These are phyloP conservation scores for Melipona bicolor DNA, from an alignment of 2,888 invertebrate genomes.

Conservation along the genomic window DNA sequence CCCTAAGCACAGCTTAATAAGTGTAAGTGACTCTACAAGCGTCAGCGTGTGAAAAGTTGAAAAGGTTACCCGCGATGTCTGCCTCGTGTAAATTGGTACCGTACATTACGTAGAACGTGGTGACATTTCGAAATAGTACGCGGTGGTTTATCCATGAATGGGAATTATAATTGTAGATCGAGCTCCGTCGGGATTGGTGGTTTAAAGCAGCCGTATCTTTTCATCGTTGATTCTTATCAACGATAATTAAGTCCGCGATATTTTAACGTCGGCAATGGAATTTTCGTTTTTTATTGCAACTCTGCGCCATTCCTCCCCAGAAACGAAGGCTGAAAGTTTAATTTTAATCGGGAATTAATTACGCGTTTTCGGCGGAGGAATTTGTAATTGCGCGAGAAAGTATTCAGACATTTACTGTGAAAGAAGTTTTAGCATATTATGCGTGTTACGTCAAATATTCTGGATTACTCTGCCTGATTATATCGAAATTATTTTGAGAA, in stretches of 20 bases:
- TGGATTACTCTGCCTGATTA: too few species aligned
- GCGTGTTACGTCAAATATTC: too few species aligned
- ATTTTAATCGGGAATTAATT: neutral
- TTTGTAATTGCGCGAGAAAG: neutral
- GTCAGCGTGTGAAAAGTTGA: neutral
- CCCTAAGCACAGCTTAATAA: neutral
- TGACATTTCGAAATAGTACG: slow-evolving; percentile 2
- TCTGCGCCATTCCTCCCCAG: too few species aligned
- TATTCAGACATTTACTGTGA: too few species aligned
- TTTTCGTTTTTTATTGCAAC: neutral
- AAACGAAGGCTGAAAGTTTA: neutral
- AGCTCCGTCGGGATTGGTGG: neutral
- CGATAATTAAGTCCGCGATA: too few species aligned
- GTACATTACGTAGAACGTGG: too few species aligned
- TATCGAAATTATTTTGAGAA: too few species aligned
- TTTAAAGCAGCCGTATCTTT: neutral
- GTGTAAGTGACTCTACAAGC: neutral
- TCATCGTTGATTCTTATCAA: neutral
- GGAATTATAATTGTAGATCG: slow-evolving; percentile 23
- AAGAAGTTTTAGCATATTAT: too few species aligned
- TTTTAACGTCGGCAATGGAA: neutral
- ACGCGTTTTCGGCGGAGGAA: neutral
- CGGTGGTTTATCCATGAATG: neutral
- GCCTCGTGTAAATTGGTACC: neutral
- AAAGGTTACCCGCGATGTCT: neutral